Evolutionary conservation across 2,888 invertebrate genomes (phyloP).

Genomic region (Anoplius nigerrimus): DNA sequence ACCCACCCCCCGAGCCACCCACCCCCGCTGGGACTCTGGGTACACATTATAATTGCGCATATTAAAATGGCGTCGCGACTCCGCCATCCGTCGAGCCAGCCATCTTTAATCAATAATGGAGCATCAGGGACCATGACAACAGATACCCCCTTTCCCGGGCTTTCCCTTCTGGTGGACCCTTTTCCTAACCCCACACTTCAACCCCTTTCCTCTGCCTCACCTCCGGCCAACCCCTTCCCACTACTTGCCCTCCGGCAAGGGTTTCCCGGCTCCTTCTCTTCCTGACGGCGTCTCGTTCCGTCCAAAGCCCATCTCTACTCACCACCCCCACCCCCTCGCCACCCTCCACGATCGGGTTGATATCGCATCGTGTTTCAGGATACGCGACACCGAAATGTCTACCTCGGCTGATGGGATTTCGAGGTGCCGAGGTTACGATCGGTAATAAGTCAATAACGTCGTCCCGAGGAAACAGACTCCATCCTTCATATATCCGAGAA

Average conservation of each 20-base stretch:
- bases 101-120: constrained; percentile 76
- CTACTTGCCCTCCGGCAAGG: constrained; percentile 36
- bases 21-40: constrained; percentile 50
- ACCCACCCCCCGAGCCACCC: not conserved
- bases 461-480: too few relatives aligned
- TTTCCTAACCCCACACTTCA: constrained; percentile 57
- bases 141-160: constrained; percentile 70
- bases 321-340: not conserved
- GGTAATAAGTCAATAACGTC: too few relatives aligned
- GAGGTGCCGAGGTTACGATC: too few relatives aligned
- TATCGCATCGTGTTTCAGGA: too few relatives aligned
- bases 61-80: constrained; percentile 73
- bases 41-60: constrained; percentile 75
- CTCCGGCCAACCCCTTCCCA: constrained; percentile 7
- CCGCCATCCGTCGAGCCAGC: constrained; percentile 62
- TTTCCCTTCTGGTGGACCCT: constrained; percentile 67
- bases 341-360: too few relatives aligned
- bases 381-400: too few relatives aligned
- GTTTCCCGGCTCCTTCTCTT: constrained; percentile 35
- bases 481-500: too few relatives aligned
- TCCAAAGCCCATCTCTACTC: too few relatives aligned
- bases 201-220: constrained; percentile 11
- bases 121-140: constrained; percentile 76
- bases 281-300: constrained; percentile 18
- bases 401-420: too few relatives aligned